These are phyloP conservation scores for Artemia sinica DNA, from an alignment of 2,888 invertebrate genomes.

Conservation along the genomic window DNA sequence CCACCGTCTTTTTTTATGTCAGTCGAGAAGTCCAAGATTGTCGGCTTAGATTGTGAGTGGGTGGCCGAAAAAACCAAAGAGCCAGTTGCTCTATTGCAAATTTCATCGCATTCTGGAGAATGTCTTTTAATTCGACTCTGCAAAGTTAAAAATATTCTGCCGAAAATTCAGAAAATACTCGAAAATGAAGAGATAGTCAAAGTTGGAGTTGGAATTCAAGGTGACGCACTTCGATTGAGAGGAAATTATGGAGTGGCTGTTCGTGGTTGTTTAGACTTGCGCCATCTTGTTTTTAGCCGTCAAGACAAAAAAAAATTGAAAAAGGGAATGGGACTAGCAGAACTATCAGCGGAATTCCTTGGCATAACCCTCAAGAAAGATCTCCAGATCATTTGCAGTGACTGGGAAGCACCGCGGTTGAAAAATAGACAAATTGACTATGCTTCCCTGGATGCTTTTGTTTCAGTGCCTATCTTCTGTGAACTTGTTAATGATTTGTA, in stretches of 20 bases:
- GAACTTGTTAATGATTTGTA: too few relatives aligned
- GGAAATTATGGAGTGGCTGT: slow-evolving; percentile 45
- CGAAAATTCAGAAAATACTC: slow-evolving; percentile 40
- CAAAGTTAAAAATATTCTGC: slow-evolving; percentile 42
- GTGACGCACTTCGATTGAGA: slow-evolving; percentile 44
- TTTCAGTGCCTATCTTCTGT: too few relatives aligned
- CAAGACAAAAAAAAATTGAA: slow-evolving; percentile 21
- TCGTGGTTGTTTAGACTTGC: slow-evolving; percentile 44
- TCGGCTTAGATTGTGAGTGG: slow-evolving; percentile 72
- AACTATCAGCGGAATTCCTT: slow-evolving; percentile 43
- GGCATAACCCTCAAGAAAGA: slow-evolving; percentile 47
- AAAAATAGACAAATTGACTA: slow-evolving; percentile 44
- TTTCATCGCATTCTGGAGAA: slow-evolving; percentile 48
- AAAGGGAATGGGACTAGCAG: slow-evolving; percentile 27
- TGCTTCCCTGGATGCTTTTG: slow-evolving; percentile 23
- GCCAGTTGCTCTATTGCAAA: slow-evolving; percentile 51
- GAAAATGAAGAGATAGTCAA: slow-evolving; percentile 48
- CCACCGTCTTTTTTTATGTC: too few relatives aligned
- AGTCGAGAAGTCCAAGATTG: slow-evolving; percentile 29
- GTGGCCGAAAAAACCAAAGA: slow-evolving; percentile 34
- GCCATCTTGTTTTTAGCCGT: slow-evolving; percentile 40
- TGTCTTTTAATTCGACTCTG: slow-evolving; percentile 51
- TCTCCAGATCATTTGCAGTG: slow-evolving; percentile 42
- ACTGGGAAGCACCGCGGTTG: slow-evolving; percentile 41
- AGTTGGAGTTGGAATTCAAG: slow-evolving; percentile 52